A percentile compares a stretch with the other conserved stretches of the same genome.
These are phyloP conservation scores for Anisognathus igniventris DNA, from an alignment of 2,797 vertebrate species.

Conservation along the genomic window DNA sequence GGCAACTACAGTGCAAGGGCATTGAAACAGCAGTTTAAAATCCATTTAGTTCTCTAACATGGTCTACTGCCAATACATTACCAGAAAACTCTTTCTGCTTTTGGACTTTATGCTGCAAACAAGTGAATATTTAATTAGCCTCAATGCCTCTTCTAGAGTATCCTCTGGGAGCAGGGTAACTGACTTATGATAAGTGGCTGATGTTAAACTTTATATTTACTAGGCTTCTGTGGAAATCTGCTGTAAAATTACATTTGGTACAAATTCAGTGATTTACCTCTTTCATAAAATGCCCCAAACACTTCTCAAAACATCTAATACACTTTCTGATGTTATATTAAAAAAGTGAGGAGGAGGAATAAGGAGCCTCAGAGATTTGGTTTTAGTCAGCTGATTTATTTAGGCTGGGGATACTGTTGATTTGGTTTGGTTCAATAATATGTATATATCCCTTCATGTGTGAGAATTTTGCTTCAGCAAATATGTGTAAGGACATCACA, in stretches of 20 bases:
- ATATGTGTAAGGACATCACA: neutral
- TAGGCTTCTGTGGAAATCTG: neutral
- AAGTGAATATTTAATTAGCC: neutral
- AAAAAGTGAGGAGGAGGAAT: neutral
- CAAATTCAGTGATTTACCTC: neutral
- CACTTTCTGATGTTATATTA: neutral
- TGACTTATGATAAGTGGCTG: neutral
- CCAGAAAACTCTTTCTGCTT: neutral
- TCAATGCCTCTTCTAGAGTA: neutral
- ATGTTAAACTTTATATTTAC: neutral
- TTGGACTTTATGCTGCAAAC: neutral
- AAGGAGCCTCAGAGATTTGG: neutral
- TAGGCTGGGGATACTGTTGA: neutral
- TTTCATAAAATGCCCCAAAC: neutral
- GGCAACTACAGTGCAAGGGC: neutral
- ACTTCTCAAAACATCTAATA: neutral
- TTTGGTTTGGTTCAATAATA: neutral
- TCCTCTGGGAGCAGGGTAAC: neutral
- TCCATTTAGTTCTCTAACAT: neutral
- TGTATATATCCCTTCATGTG: neutral
- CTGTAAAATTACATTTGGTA: neutral
- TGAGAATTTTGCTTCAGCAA: neutral
- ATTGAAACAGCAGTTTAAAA: neutral
- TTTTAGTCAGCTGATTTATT: neutral
- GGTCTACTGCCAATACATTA: neutral